These are phyloP conservation scores for Rotaria macrura DNA, from an alignment of 2,888 invertebrate species.

Conservation along the genomic window DNA sequence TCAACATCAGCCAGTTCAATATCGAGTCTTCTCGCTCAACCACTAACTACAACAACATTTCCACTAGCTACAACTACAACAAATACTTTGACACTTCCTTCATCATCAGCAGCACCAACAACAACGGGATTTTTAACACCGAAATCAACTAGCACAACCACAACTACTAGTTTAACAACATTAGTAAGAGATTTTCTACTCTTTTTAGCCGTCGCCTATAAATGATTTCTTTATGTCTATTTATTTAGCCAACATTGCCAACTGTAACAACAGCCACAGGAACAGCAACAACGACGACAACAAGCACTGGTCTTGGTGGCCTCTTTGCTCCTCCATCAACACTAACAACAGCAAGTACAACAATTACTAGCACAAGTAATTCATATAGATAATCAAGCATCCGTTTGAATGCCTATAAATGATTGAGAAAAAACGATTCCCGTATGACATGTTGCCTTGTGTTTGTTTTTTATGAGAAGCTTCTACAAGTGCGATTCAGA, in stretches of 20 bases:
- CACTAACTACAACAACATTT: neutral
- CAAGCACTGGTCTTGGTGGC: neutral
- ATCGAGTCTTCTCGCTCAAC: no score
- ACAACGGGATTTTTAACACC: neutral
- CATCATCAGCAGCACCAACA: neutral
- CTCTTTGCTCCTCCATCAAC: neutral
- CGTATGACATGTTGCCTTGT: neutral
- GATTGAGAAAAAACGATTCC: neutral
- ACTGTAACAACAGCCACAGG: neutral
- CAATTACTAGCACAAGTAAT: neutral
- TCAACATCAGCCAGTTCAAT: no score
- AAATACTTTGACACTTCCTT: neutral
- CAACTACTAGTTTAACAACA: neutral
- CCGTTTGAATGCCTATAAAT: neutral
- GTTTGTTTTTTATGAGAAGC: no score
- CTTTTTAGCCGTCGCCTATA: neutral
- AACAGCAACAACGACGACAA: neutral
- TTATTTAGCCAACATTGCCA: neutral
- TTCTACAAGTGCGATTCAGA: neutral
- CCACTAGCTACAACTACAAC: neutral
- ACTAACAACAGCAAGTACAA: neutral
- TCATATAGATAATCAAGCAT: neutral
- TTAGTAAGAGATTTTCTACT: neutral
- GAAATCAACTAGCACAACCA: neutral
- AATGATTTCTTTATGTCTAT: no score